Evolutionary conservation across 2,888 invertebrate genomes (phyloP).

Genomic region (Ariolimax columbianus): DNA sequence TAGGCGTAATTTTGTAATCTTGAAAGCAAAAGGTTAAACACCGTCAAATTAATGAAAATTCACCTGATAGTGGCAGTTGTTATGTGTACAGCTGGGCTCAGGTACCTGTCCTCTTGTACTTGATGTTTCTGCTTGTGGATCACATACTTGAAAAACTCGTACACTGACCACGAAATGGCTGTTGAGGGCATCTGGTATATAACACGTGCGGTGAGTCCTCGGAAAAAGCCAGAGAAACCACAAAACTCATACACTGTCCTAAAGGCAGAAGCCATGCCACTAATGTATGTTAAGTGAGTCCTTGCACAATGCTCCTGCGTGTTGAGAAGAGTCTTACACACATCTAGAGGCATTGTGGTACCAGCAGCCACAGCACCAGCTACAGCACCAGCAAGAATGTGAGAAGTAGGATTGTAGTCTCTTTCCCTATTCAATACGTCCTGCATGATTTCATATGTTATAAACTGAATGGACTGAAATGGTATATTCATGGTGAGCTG

Average conservation of each 20-base stretch:
- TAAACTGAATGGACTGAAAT: slow-evolving; percentile 86
- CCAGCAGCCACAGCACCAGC: slow-evolving; percentile 98
- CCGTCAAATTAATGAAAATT: neutral
- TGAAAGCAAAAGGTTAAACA: too few relatives aligned
- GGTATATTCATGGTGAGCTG: slow-evolving; percentile 97
- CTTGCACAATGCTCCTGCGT: slow-evolving; percentile 84
- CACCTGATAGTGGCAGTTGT: slow-evolving; percentile 49
- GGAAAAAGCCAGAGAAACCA: slow-evolving; percentile 82
- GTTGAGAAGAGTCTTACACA: slow-evolving; percentile 97
- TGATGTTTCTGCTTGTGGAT: slow-evolving; percentile 59
- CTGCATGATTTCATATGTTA: slow-evolving; percentile 77
- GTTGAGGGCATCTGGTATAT: slow-evolving; percentile 97
- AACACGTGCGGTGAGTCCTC: slow-evolving; percentile 92
- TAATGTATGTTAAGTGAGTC: slow-evolving; percentile 76
- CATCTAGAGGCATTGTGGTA: slow-evolving; percentile 96
- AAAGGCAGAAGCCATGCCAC: slow-evolving; percentile 90
- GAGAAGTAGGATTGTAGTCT: slow-evolving; percentile 91
- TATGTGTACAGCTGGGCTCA: slow-evolving; percentile 41
- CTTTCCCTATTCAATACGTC: slow-evolving; percentile 84
- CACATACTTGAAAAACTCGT: slow-evolving; percentile 91
- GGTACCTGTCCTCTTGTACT: slow-evolving; percentile 46
- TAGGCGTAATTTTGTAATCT: too few relatives aligned
- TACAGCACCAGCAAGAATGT: slow-evolving; percentile 88
- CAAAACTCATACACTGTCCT: slow-evolving; percentile 86
- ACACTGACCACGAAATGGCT: slow-evolving; percentile 99